Conservation (phyloP, 53 echinoderm and acorn worm genomes). For the Temnopleurus reevesii region DNA sequence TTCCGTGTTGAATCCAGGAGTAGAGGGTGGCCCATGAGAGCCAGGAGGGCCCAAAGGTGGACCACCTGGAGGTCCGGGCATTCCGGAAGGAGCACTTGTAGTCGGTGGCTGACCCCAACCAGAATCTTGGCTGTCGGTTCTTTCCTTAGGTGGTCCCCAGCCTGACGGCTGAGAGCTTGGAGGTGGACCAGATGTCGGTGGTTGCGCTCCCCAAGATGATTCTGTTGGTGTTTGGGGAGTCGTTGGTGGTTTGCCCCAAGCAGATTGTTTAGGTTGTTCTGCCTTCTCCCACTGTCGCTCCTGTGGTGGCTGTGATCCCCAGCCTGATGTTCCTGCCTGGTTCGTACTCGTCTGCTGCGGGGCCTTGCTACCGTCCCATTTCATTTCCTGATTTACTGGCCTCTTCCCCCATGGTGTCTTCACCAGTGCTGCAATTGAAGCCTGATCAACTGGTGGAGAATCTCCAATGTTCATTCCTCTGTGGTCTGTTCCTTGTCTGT, state of each 20-base stretch:
- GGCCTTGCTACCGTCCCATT: conserved; percentile 52
- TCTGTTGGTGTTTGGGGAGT: conserved; percentile 65
- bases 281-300: conserved; percentile 65
- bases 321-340: conserved; percentile 66
- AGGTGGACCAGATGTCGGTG: conserved; percentile 47
- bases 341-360: conserved; percentile 8
- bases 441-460: conserved; percentile 39
- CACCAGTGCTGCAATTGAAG: conserved; percentile 21
- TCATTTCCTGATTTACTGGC: conserved; percentile 85
- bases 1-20: conserved; percentile 48
- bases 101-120: conserved; percentile 64
- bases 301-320: conserved; percentile 65
- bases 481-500: neutral
- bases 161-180: conserved; percentile 28
- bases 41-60: conserved; percentile 36
- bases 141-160: conserved; percentile 57
- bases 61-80: neutral
- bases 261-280: conserved; percentile 65
- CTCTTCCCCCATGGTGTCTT: conserved; percentile 87
- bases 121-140: conserved; percentile 60
- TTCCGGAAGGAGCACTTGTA: neutral
- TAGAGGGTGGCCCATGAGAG: conserved; percentile 49
- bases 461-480: conserved; percentile 27
- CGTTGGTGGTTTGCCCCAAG: conserved; percentile 59
- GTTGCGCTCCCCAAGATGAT: conserved; percentile 60